Evolutionary conservation across 2,888 invertebrate species (phyloP).

Genomic region (Thyatira batis): DNA sequence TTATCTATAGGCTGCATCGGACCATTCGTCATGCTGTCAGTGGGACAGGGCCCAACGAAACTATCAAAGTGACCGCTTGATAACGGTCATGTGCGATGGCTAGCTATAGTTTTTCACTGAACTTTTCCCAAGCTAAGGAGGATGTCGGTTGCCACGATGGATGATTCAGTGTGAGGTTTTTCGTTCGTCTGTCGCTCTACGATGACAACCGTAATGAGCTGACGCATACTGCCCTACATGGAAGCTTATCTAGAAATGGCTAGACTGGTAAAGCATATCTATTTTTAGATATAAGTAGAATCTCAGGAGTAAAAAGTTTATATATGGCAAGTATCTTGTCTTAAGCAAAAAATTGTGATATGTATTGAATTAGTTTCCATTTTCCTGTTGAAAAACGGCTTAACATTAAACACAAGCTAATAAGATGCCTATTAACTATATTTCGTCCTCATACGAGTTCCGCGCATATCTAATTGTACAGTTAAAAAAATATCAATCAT

Average conservation of each 20-base stretch:
- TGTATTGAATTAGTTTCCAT: no score
- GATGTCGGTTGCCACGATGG: background rate
- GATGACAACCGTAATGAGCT: conserved; percentile 2
- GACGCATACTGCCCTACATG: conserved; percentile 4
- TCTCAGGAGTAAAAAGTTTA: background rate
- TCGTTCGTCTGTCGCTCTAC: background rate
- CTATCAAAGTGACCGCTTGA: conserved; percentile 78
- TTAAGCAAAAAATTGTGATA: background rate
- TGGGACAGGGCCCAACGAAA: conserved; percentile 68
- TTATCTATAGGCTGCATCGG: conserved; percentile 72
- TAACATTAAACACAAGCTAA: background rate
- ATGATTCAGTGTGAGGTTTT: background rate
- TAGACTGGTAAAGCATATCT: background rate
- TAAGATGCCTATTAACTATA: background rate
- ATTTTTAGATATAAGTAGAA: background rate
- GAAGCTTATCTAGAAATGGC: background rate
- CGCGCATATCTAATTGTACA: background rate
- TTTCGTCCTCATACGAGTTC: background rate
- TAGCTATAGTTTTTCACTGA: background rate
- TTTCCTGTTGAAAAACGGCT: background rate
- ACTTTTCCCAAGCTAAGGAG: background rate
- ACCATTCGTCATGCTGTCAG: conserved; percentile 81
- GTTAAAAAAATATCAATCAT: background rate
- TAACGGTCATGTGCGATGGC: conserved; percentile 54
- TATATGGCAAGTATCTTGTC: background rate